Percentiles rank a stretch among this genome's conserved stretches.
phyloP scores from a whole-genome alignment of 1,140 invertebrate species.

The Octopus bimaculoides region DNA sequence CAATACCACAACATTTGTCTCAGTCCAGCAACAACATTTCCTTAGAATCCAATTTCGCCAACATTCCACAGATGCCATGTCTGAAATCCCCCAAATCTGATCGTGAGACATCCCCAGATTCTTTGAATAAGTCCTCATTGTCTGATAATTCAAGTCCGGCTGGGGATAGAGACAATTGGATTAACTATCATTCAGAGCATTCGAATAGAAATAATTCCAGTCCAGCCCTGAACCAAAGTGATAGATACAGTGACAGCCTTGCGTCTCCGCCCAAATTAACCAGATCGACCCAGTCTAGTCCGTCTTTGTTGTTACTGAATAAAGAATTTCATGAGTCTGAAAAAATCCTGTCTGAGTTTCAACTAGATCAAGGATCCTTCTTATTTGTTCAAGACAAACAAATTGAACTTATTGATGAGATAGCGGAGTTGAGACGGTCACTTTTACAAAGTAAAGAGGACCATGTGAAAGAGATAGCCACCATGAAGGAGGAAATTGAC shows the following conservation, averaged over 20 bases:
- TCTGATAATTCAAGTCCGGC: neutral
- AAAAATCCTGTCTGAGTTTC: constrained; percentile 22
- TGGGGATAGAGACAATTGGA: neutral
- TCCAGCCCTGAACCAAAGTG: neutral
- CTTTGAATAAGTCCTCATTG: neutral
- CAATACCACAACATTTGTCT: neutral
- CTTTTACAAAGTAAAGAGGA: constrained; percentile 45
- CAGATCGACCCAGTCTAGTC: neutral
- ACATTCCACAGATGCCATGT: neutral
- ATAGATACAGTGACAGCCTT: neutral
- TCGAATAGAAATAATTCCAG: neutral
- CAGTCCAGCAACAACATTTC: neutral
- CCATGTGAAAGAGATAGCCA: constrained; percentile 42
- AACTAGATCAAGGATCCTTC: constrained; percentile 25
- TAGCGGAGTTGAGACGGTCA: constrained; percentile 33
- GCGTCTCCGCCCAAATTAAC: neutral
- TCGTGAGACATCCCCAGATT: constrained; percentile 1
- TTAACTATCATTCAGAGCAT: neutral
- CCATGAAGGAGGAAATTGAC: constrained; percentile 42
- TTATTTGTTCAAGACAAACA: constrained; percentile 27
- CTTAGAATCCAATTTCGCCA: neutral
- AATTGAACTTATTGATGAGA: constrained; percentile 42
- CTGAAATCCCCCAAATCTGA: neutral
- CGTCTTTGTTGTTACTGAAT: neutral
- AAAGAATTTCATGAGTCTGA: constrained; percentile 18